Conservation (phyloP, 2,113 vertebrate genomes). For the Spea bombifrons region DNA sequence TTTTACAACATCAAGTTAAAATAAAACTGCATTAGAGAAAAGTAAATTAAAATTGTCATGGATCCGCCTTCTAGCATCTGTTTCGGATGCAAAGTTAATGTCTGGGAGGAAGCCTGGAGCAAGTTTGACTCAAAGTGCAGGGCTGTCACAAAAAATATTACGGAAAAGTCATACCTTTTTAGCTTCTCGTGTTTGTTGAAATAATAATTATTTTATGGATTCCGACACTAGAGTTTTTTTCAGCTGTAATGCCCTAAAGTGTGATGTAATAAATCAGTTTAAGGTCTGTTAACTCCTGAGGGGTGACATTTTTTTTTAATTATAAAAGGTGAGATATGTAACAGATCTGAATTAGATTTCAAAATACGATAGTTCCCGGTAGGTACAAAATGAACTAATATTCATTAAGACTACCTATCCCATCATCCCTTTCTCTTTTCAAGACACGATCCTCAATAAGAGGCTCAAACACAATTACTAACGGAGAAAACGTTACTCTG, state of each 20-base stretch:
- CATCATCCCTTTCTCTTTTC: too few relatives aligned
- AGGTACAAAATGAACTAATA: too few relatives aligned
- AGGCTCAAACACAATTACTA: too few relatives aligned
- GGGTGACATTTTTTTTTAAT: not conserved
- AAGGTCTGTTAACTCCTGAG: too few relatives aligned
- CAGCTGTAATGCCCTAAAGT: conserved; percentile 3
- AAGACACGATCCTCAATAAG: too few relatives aligned
- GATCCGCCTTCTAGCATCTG: conserved; percentile 30
- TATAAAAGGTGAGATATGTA: not conserved
- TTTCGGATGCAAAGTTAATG: conserved; percentile 17
- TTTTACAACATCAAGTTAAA: conserved; percentile 12
- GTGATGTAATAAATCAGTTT: not conserved
- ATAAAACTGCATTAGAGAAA: conserved; percentile 1
- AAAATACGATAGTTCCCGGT: not conserved
- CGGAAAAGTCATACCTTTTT: conserved; percentile 13
- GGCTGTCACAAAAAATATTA: conserved; percentile 39
- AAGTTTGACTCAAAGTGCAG: conserved; percentile 32
- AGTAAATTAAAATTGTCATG: conserved; percentile 26
- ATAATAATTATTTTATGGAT: conserved; percentile 2
- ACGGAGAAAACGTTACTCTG: too few relatives aligned
- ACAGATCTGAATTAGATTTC: not conserved
- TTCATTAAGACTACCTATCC: too few relatives aligned
- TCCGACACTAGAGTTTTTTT: not conserved
- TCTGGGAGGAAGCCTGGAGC: conserved; percentile 37
- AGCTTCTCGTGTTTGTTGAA: conserved; percentile 4